Conservation (phyloP, 37 sponge, comb jelly and placozoan species). For the Chondrilla cf. caribensis region DNA sequence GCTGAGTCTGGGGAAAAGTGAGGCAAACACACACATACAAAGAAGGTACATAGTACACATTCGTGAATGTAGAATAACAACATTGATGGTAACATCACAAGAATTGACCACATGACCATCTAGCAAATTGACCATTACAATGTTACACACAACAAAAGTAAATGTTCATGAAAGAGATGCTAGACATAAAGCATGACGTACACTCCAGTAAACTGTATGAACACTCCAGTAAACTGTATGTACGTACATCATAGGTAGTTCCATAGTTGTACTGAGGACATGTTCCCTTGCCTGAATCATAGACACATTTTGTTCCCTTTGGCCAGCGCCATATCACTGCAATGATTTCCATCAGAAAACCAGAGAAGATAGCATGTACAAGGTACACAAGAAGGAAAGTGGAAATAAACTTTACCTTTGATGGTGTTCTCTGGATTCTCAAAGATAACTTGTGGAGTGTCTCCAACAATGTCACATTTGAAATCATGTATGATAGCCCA, state of each 20-base stretch:
- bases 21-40: not conserved
- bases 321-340: slow-evolving; percentile 43
- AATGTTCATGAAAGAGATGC: no score
- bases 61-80: not conserved
- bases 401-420: slow-evolving; percentile 23
- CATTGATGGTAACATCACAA: no score
- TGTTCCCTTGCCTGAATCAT: not conserved
- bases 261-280: slow-evolving; percentile 42
- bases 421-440: slow-evolving; percentile 52
- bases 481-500: slow-evolving; percentile 58
- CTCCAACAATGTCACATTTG: slow-evolving; percentile 44
- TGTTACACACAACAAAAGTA: no score
- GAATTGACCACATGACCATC: no score
- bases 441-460: not conserved
- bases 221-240: not conserved
- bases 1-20: slow-evolving; percentile 22
- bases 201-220: not conserved
- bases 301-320: slow-evolving; percentile 30
- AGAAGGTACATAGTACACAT: not conserved
- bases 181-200: no score
- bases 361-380: not conserved
- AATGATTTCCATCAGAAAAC: not conserved
- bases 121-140: no score
- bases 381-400: not conserved
- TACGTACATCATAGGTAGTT: slow-evolving; percentile 49